Percentiles rank a stretch among this genome's conserved stretches.
These are phyloP conservation scores for Araneus ventricosus DNA, from an alignment of 1,140 invertebrate species.

Conservation along the genomic window DNA sequence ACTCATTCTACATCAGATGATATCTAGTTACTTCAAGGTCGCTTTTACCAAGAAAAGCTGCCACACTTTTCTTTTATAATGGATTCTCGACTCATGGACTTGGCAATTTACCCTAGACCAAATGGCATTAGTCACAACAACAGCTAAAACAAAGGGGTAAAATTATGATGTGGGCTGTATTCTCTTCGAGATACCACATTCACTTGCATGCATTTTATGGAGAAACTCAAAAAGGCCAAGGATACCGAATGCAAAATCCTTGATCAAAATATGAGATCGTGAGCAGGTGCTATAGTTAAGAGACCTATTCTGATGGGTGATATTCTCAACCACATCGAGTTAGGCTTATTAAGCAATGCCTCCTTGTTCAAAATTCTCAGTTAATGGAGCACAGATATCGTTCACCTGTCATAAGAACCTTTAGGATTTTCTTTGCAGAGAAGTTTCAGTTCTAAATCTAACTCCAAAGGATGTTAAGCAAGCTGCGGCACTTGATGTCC, in stretches of 20 bases:
- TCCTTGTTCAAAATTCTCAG: neutral
- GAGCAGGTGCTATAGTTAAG: neutral
- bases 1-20: too few species aligned
- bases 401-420: neutral
- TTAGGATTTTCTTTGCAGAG: too few species aligned
- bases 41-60: too few species aligned
- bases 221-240: neutral
- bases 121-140: too few species aligned
- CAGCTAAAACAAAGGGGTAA: too few species aligned
- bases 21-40: too few species aligned
- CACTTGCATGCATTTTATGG: neutral
- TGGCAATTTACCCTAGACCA: too few species aligned
- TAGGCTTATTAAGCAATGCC: neutral
- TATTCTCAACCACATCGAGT: neutral
- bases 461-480: neutral
- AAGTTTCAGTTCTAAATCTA: neutral
- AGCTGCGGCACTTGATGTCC: neutral
- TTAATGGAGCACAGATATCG: neutral
- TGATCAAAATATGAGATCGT: neutral
- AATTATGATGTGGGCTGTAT: neutral
- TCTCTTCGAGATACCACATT: neutral
- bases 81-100: too few species aligned
- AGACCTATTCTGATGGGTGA: neutral
- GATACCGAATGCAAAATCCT: neutral
- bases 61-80: too few species aligned